These are phyloP conservation scores for Falco novaeseelandiae DNA, from an alignment of 2,797 vertebrate species.

Conservation along the genomic window DNA sequence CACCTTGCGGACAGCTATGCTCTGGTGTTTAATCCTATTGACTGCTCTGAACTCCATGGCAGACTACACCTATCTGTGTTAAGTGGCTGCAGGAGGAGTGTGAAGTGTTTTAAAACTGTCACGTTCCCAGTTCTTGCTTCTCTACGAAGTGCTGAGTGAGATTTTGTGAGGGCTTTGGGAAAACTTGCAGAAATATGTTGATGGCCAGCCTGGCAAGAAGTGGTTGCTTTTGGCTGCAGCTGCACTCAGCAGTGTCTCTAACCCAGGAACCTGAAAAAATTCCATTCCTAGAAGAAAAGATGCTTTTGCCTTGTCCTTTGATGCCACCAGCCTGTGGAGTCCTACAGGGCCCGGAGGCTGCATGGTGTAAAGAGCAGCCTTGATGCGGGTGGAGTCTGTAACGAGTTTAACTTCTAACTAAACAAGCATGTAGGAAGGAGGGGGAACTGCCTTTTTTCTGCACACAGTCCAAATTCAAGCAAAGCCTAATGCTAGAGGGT, in stretches of 20 bases:
- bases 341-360: background rate
- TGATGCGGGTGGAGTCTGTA: background rate
- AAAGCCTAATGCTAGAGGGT: background rate
- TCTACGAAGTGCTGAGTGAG: background rate
- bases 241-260: background rate
- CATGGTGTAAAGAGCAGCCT: accelerated
- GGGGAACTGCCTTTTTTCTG: background rate
- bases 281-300: background rate
- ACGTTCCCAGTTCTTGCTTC: background rate
- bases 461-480: background rate
- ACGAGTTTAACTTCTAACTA: background rate
- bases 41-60: background rate
- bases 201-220: background rate
- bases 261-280: background rate
- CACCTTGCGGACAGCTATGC: conserved; percentile 8
- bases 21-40: conserved; percentile 36
- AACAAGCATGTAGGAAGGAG: background rate
- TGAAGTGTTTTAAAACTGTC: background rate
- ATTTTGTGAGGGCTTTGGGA: background rate
- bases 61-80: background rate
- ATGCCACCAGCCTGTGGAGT: background rate
- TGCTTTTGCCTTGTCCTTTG: background rate
- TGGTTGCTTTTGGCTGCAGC: background rate
- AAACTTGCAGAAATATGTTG: background rate
- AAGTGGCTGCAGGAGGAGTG: background rate